Conservation (phyloP, 2,113 vertebrate genomes). For the Pseudorhombus dupliciocellatus region DNA sequence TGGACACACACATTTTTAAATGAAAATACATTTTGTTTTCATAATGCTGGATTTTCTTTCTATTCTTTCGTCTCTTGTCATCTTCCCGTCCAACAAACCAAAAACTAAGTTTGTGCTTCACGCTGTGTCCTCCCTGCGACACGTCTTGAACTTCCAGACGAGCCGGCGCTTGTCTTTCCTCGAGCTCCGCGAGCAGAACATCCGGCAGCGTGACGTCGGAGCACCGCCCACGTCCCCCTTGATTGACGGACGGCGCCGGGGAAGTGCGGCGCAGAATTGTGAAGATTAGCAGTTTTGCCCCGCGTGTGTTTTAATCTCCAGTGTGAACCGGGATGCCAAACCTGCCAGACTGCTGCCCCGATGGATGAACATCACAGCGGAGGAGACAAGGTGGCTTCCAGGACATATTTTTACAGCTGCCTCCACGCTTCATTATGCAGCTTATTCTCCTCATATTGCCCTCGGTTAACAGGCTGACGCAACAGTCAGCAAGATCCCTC, state of each 20-base stretch:
- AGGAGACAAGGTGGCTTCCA: constrained; percentile 59
- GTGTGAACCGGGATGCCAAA: background rate
- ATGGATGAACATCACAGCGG: constrained; percentile 31
- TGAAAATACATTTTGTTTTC: background rate
- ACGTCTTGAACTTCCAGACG: background rate
- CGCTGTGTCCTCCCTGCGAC: no score
- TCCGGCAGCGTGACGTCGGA: background rate
- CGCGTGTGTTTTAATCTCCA: constrained; percentile 12
- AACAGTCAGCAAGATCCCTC: constrained; percentile 66
- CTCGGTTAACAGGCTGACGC: constrained; percentile 69
- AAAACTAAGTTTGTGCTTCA: no score
- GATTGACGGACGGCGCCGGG: constrained; percentile 15
- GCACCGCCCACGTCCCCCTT: constrained; percentile 11
- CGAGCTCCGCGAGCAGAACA: background rate
- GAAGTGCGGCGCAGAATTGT: constrained; percentile 4
- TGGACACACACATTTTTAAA: constrained; percentile 14
- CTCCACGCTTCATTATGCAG: constrained; percentile 65
- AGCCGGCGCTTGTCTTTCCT: background rate
- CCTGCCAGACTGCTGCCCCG: constrained; percentile 52
- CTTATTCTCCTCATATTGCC: constrained; percentile 70
- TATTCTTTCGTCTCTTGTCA: no score
- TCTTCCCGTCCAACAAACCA: no score
- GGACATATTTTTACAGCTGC: constrained; percentile 59
- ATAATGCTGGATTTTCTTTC: no score
- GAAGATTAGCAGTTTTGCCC: constrained; percentile 44